Conservation (phyloP, 1,140 invertebrate genomes). For the Drosophila pseudoobscura region DNA sequence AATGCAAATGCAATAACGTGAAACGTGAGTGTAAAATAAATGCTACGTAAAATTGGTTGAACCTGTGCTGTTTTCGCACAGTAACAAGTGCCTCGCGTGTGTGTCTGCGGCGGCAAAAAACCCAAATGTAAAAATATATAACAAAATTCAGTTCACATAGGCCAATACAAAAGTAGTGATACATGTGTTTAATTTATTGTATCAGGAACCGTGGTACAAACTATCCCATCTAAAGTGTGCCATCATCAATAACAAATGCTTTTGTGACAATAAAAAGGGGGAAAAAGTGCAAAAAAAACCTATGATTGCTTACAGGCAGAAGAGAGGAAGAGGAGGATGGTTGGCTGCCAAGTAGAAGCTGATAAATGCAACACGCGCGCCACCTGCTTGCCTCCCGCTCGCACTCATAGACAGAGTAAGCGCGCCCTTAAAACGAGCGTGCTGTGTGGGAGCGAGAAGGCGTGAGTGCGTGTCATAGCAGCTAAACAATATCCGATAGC, state of each 20-base stretch:
- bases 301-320: slow-evolving; percentile 50
- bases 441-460: slow-evolving; percentile 57
- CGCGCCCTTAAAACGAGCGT: slow-evolving; percentile 74
- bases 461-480: slow-evolving; percentile 37
- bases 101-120: slow-evolving; percentile 77
- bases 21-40: slow-evolving; percentile 58
- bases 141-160: slow-evolving; percentile 64
- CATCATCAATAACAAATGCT: slow-evolving; percentile 65
- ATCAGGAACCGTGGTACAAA: slow-evolving; percentile 26
- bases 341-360: slow-evolving; percentile 57
- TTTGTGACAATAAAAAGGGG: slow-evolving; percentile 70
- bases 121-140: slow-evolving; percentile 68
- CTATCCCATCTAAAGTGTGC: slow-evolving; percentile 23
- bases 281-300: slow-evolving; percentile 74
- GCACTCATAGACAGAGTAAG: slow-evolving; percentile 53
- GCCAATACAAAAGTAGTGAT: slow-evolving; percentile 48
- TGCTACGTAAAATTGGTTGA: slow-evolving; percentile 20
- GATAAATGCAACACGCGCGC: slow-evolving; percentile 51
- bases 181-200: slow-evolving; percentile 26
- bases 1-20: slow-evolving; percentile 59
- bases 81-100: slow-evolving; percentile 57
- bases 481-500: slow-evolving; percentile 41
- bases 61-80: slow-evolving; percentile 8
- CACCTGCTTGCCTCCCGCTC: slow-evolving; percentile 69
- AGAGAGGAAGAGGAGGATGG: slow-evolving; percentile 47